Percentiles rank a stretch among this genome's conserved stretches.
Evolutionary conservation across 2,113 vertebrate genomes (phyloP).

Genomic region (Prietella phreatophila): DNA sequence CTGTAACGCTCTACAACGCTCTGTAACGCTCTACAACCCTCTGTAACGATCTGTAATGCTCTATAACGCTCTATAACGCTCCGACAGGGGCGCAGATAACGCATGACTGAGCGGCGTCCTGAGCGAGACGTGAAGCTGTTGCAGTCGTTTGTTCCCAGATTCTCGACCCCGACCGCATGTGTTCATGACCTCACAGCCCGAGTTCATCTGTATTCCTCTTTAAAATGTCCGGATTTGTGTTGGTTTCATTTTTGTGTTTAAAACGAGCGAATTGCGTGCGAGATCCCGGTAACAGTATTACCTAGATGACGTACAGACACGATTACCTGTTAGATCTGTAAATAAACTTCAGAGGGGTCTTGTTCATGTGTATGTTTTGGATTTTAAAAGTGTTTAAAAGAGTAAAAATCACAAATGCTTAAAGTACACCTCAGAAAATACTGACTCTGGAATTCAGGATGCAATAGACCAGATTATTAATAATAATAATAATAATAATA

Average conservation of each 20-base stretch:
- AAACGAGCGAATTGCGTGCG: background rate
- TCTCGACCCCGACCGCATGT: background rate
- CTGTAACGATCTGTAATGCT: too few relatives aligned
- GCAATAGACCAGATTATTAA: background rate
- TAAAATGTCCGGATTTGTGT: background rate
- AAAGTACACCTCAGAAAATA: background rate
- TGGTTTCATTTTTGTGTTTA: background rate
- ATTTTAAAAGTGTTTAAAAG: background rate
- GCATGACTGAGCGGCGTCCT: background rate
- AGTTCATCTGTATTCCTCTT: background rate
- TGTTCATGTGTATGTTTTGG: background rate
- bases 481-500: too few relatives aligned
- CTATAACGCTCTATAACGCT: too few relatives aligned
- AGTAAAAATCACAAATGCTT: background rate
- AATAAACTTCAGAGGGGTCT: background rate
- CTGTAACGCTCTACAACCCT: too few relatives aligned
- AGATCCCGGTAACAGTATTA: background rate
- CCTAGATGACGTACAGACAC: background rate
- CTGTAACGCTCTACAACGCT: too few relatives aligned
- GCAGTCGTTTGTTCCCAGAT: background rate
- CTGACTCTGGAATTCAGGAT: background rate
- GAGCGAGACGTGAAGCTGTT: background rate
- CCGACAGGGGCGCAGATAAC: background rate
- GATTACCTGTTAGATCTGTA: background rate
- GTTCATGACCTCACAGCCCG: background rate